Evolutionary conservation across 2,797 vertebrate genomes (phyloP).

Genomic region (Orientallactaga sibirica): DNA sequence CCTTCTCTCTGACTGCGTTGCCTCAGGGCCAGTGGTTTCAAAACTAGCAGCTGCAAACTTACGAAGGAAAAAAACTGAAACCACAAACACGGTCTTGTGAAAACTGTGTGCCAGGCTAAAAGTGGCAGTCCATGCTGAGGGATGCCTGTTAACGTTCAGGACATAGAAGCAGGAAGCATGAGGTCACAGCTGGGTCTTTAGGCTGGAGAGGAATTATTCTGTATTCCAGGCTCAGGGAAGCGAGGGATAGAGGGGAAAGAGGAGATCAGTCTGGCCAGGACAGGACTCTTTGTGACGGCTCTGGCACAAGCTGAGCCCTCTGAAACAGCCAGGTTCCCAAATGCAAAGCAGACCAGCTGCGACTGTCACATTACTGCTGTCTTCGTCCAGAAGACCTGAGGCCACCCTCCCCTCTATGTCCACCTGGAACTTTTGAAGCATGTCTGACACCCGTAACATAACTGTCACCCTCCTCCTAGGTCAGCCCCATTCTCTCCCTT

Average conservation of each 20-base stretch:
- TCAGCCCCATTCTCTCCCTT: not conserved
- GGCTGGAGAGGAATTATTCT: not conserved
- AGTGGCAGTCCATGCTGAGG: constrained; percentile 44
- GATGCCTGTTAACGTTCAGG: not conserved
- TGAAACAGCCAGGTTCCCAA: constrained; percentile 57
- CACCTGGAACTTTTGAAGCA: not conserved
- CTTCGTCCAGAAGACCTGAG: constrained; percentile 12
- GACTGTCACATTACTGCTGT: not conserved
- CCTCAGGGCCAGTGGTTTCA: constrained; percentile 82
- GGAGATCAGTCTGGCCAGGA: too few species aligned
- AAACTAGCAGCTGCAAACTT: constrained; percentile 87
- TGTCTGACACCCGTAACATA: not conserved
- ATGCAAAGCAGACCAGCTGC: constrained; percentile 67
- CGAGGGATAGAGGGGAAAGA: not conserved
- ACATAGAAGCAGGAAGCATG: not conserved
- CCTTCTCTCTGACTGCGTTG: constrained; percentile 66
- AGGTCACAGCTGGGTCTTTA: not conserved
- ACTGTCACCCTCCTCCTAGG: not conserved
- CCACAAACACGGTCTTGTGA: constrained; percentile 81
- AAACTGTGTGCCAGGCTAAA: constrained; percentile 77
- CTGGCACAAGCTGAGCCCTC: not conserved
- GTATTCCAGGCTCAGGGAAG: not conserved
- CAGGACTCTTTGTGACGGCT: not conserved
- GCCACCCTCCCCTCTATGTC: not conserved
- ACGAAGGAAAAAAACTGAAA: constrained; percentile 81